Conservation (phyloP, 2,888 invertebrate genomes). For the Hemicrepidius hirtus region DNA sequence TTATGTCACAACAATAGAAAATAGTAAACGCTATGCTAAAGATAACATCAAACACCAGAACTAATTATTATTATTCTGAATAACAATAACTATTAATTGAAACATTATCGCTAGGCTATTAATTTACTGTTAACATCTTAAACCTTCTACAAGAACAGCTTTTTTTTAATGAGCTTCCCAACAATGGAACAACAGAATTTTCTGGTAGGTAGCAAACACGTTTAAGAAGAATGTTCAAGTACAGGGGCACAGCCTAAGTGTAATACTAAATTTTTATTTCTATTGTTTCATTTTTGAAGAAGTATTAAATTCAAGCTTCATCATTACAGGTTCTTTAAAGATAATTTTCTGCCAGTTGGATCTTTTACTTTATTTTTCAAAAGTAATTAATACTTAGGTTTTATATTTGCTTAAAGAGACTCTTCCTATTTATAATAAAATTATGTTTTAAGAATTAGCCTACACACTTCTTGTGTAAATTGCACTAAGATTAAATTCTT, state of each 20-base stretch:
- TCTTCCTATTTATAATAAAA: background rate
- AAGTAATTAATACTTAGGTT: constrained; percentile 26
- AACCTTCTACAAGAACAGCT: constrained; percentile 18
- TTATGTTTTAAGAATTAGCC: background rate
- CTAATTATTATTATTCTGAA: constrained; percentile 1
- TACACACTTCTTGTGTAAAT: background rate
- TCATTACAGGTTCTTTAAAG: constrained; percentile 8
- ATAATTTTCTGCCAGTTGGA: constrained; percentile 52
- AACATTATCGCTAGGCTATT: constrained; percentile 12
- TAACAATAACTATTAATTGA: constrained; percentile 8
- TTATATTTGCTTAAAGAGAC: background rate
- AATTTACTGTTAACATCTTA: constrained; percentile 17
- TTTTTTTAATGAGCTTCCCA: constrained; percentile 2
- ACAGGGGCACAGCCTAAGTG: constrained; percentile 5
- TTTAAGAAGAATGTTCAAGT: background rate
- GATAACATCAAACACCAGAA: constrained; percentile 16
- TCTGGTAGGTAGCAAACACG: background rate
- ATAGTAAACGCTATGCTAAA: constrained; percentile 3
- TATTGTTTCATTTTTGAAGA: background rate
- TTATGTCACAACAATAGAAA: constrained; percentile 6
- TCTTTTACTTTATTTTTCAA: constrained; percentile 35
- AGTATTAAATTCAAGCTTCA: background rate
- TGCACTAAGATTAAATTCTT: background rate
- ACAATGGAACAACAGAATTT: background rate
- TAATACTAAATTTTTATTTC: background rate